Conservation (phyloP, 1,140 invertebrate genomes). For the Apis laboriosa region DNA sequence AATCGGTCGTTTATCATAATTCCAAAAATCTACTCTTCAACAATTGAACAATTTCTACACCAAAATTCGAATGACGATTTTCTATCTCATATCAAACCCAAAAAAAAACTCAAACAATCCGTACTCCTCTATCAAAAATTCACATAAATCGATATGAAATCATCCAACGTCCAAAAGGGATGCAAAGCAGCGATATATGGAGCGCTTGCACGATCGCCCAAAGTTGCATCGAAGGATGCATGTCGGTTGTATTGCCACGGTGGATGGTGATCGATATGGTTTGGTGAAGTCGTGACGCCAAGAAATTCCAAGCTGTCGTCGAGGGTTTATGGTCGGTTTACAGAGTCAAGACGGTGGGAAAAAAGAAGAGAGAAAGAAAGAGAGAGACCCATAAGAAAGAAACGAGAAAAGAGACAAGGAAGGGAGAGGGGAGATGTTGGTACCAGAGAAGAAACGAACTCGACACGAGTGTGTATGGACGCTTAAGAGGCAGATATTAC, state of each 20-base stretch:
- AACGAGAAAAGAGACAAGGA: not conserved
- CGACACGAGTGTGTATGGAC: slow-evolving; percentile 47
- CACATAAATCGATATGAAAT: too few species aligned
- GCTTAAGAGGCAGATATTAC: slow-evolving; percentile 66
- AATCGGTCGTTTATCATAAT: too few species aligned
- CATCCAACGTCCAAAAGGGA: not conserved
- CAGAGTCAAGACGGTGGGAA: slow-evolving; percentile 47
- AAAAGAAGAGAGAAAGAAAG: not conserved
- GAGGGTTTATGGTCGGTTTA: slow-evolving; percentile 61
- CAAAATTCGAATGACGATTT: too few species aligned
- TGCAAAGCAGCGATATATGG: slow-evolving; percentile 9
- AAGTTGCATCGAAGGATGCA: slow-evolving; percentile 29
- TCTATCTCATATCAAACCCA: too few species aligned
- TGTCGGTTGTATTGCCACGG: slow-evolving; percentile 19
- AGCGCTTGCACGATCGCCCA: not conserved
- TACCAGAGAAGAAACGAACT: slow-evolving; percentile 50
- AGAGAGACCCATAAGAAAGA: not conserved
- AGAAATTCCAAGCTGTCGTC: slow-evolving; percentile 59
- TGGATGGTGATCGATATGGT: slow-evolving; percentile 60
- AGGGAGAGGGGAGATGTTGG: slow-evolving; percentile 13
- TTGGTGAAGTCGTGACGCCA: slow-evolving; percentile 58
- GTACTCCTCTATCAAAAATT: too few species aligned
- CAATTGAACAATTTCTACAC: too few species aligned
- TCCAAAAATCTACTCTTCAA: too few species aligned
- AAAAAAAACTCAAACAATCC: too few species aligned